Conservation (phyloP, 2,888 invertebrate species). For the Cheilosia grossa region DNA sequence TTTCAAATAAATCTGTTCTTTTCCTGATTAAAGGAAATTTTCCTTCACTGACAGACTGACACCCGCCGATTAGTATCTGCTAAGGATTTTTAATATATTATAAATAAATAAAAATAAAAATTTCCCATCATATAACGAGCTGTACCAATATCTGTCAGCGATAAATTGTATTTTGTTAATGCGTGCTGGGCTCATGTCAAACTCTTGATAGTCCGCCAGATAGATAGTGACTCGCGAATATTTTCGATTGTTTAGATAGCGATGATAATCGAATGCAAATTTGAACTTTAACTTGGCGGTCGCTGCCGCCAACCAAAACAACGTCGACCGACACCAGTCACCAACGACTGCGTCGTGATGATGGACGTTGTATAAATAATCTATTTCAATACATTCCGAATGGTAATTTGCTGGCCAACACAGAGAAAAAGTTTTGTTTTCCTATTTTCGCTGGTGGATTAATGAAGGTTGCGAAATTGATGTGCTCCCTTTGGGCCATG, state of each 20-base stretch:
- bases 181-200: constrained; percentile 58
- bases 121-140: constrained; percentile 41
- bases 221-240: constrained; percentile 13
- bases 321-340: constrained; percentile 1
- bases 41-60: neutral
- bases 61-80: constrained; percentile 3
- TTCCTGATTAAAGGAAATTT: constrained; percentile 8
- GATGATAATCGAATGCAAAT: constrained; percentile 63
- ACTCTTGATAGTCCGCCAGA: constrained; percentile 35
- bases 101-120: constrained; percentile 28
- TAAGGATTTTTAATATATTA: neutral
- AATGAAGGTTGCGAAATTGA: constrained; percentile 53
- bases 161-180: constrained; percentile 63
- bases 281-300: constrained; percentile 56
- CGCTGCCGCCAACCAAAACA: constrained; percentile 33
- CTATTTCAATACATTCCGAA: constrained; percentile 37
- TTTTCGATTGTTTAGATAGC: constrained; percentile 51
- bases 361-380: constrained; percentile 39
- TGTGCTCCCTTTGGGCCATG: constrained; percentile 41
- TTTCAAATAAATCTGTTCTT: constrained; percentile 16
- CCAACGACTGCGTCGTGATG: constrained; percentile 20
- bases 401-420: constrained; percentile 9
- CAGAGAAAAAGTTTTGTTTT: constrained; percentile 14
- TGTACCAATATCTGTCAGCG: constrained; percentile 60
- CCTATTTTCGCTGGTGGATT: constrained; percentile 12